These are phyloP conservation scores for Pedionomus torquatus DNA, from an alignment of 2,113 vertebrate genomes.

Conservation along the genomic window DNA sequence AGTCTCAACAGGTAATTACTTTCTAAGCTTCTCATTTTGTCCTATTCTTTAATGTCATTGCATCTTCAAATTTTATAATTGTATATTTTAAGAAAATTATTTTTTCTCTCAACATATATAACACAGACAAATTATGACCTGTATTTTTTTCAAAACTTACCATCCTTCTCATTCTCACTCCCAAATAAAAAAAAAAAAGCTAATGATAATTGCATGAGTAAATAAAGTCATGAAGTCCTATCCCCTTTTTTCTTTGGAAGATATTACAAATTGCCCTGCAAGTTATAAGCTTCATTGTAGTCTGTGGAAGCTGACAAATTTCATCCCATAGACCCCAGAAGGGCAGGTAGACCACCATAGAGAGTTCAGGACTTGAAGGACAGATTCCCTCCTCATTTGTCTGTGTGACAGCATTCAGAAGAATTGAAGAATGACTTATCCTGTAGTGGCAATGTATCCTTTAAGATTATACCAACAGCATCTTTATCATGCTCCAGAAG, in stretches of 20 bases:
- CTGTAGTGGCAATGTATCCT: background rate
- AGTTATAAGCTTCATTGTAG: background rate
- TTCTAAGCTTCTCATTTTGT: background rate
- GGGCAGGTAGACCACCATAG: background rate
- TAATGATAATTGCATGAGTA: background rate
- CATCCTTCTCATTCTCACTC: background rate
- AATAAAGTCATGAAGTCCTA: background rate
- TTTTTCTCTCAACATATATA: background rate
- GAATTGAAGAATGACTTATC: background rate
- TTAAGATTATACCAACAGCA: background rate
- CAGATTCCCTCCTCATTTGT: background rate
- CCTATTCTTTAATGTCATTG: background rate
- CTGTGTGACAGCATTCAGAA: background rate
- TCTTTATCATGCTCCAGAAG: background rate
- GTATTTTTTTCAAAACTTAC: background rate
- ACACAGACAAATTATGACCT: background rate
- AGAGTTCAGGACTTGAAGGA: background rate
- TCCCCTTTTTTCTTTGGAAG: background rate
- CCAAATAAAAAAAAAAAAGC: background rate
- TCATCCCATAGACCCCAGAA: background rate
- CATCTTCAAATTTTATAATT: background rate
- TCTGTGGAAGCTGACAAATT: background rate
- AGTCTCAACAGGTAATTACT: background rate
- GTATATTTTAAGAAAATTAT: background rate
- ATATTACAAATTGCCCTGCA: background rate